Evolutionary conservation across 2,888 invertebrate species (phyloP).

Genomic region (Tinea semifulvella): DNA sequence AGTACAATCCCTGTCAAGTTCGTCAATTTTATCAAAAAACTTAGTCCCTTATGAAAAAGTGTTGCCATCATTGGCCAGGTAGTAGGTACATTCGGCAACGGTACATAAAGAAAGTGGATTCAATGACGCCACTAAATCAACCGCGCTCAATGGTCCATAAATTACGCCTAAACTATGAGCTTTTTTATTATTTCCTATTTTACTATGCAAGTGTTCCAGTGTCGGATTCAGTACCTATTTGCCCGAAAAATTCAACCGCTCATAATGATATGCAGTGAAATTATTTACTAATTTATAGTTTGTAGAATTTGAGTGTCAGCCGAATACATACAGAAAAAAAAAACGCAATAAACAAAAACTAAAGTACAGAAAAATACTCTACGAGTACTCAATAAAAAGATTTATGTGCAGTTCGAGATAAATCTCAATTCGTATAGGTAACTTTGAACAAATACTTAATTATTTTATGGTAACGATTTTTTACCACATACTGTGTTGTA

Average conservation of each 20-base stretch:
- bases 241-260: neutral
- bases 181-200: conserved; percentile 29
- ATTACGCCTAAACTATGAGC: conserved; percentile 44
- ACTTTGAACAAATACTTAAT: no score
- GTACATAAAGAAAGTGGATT: conserved; percentile 27
- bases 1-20: no score
- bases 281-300: no score
- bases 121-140: conserved; percentile 35
- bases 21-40: neutral
- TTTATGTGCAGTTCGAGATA: no score
- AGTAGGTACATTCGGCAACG: conserved; percentile 14
- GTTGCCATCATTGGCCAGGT: conserved; percentile 10
- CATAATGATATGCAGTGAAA: neutral
- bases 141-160: conserved; percentile 34
- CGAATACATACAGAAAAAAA: no score
- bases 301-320: no score
- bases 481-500: no score
- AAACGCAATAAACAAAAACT: no score
- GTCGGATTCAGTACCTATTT: neutral
- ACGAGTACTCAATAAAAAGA: no score
- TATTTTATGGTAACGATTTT: no score
- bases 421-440: no score
- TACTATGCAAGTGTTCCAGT: conserved; percentile 11
- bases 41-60: neutral
- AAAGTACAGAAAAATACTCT: no score